Evolutionary conservation across 2,888 invertebrate genomes (phyloP), one percentile per base, ranked within the genome.

Genomic region (Cerastis rubricosa): DNA sequence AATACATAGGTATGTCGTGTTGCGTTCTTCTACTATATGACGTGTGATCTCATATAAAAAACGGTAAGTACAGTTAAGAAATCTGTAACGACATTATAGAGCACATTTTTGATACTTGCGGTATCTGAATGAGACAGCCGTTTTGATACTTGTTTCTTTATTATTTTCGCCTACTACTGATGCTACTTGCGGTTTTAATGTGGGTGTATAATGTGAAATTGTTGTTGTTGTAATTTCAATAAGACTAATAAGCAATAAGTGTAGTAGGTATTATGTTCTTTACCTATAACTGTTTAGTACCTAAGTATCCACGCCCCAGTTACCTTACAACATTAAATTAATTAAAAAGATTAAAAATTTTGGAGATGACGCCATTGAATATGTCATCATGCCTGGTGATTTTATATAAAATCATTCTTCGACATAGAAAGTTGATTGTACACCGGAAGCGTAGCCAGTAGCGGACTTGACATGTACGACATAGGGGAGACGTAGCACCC

Each of bases 81-180:
- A 76, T 68, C 57, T 83, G 84, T 88, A 83, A 82, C 81, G 87
- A 89, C 87, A 87, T 87, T 84, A 86, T 87, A 81, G 88, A 90
- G 86, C 87, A 89, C 89, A 90, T 88, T 91, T 90, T 93, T 88
- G 92, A 90, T 91, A 88, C 87, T 91, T 92, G 90, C 93, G 93
- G 91, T 93, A 93, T 90, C 84, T 75, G 81, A 83, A 90, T 92
- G 91, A 91, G 85, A 81, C 75, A 79, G 90, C 88, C 72, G 74
- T 86, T 89, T 87, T 85, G 81, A 73, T 88, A 83, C 81, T 82
- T 75, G 86, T 84, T 84, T 69, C 80, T 80, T 66, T 80, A 76
- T 71, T 76, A 57, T 69, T 84, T 61, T 78, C 35, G 64, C 63
- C 71, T 65, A 75, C 71, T 35, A n/a, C 45, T 22, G 49, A 57